A percentile compares a stretch with the other conserved stretches of the same genome.
Evolutionary conservation across 2,113 vertebrate genomes (phyloP).

Genomic region (Xiphorhynchus elegans): DNA sequence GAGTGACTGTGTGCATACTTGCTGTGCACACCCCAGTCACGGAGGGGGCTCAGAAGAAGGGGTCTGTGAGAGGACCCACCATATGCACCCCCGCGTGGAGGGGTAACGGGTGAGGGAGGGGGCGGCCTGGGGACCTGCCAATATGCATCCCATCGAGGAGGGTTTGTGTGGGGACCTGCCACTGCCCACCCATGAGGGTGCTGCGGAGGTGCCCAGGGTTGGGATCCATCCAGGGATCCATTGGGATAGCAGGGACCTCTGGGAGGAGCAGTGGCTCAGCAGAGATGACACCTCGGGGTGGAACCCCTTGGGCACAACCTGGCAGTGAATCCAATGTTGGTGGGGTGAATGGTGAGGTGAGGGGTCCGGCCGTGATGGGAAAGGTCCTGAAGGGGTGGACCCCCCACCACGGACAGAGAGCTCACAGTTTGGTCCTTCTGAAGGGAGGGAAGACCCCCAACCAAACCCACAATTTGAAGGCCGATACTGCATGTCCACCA

Average conservation of each 20-base stretch:
- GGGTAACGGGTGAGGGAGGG: neutral
- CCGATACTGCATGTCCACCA: rapidly evolving
- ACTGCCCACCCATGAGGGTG: neutral
- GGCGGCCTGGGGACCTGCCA: rapidly evolving
- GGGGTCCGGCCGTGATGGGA: neutral
- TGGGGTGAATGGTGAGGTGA: neutral
- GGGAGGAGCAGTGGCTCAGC: neutral
- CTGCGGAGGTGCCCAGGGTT: neutral
- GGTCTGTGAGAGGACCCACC: neutral
- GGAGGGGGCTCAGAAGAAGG: neutral
- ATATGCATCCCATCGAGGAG: neutral
- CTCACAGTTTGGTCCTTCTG: rapidly evolving
- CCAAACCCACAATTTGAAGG: neutral
- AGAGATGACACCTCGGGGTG: neutral
- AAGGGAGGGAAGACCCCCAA: neutral
- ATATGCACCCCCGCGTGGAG: rapidly evolving
- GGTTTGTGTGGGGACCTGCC: neutral
- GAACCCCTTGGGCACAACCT: neutral
- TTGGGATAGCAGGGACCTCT: neutral
- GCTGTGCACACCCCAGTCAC: no score
- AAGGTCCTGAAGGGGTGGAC: neutral
- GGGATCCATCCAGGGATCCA: neutral
- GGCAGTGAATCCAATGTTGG: neutral
- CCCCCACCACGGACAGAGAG: neutral
- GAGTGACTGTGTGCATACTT: no score